These are phyloP conservation scores for Caenorhabditis sp. DNA, from an alignment of 2,888 invertebrate species.

Conservation along the genomic window DNA sequence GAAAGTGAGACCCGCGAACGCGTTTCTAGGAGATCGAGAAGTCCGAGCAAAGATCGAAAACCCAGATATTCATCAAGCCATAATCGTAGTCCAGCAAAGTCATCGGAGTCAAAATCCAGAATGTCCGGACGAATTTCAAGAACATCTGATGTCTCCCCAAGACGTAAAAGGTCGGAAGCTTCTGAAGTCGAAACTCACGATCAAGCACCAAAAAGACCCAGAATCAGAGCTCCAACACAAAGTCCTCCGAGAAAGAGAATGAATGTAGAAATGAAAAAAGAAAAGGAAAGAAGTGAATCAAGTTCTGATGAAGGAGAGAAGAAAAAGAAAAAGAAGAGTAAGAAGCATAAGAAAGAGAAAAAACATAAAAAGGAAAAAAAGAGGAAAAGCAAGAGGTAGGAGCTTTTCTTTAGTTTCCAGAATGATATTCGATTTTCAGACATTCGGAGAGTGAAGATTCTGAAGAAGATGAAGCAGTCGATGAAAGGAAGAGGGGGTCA, in stretches of 20 bases:
- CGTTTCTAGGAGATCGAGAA: background rate
- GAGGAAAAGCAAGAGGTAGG: background rate
- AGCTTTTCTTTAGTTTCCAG: no score
- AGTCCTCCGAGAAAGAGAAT: background rate
- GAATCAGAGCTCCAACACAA: background rate
- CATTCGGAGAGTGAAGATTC: background rate
- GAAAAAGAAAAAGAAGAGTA: background rate
- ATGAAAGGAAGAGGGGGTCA: background rate
- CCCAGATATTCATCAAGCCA: no score
- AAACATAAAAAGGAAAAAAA: background rate
- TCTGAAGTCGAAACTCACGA: background rate
- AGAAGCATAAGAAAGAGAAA: background rate
- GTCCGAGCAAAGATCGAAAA: no score
- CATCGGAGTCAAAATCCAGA: no score
- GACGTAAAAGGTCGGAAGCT: background rate
- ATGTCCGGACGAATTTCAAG: no score
- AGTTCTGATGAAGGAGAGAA: background rate
- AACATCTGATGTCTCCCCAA: no score
- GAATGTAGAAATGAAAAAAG: background rate
- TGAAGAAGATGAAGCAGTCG: background rate
- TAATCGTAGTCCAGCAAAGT: no score
- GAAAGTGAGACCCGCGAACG: no score
- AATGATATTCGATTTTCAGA: no score
- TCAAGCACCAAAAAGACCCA: background rate
- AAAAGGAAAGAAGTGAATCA: no score